Base-by-base conservation (phyloP, 2,888 invertebrate species). In the Ptychoptera contaminata region DNA sequence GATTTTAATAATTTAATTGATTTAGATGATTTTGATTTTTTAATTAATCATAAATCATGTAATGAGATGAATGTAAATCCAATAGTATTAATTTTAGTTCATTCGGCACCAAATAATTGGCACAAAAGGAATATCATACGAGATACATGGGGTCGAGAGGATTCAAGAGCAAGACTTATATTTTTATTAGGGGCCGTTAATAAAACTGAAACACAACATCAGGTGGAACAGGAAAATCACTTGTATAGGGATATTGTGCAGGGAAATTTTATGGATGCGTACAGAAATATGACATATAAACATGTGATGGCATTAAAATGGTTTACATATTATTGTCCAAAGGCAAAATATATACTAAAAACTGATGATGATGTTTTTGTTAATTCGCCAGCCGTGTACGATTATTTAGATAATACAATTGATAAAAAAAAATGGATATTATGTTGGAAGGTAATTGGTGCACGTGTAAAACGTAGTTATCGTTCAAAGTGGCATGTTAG, bases 271-370 rank as follows among this genome's bases (percentile, higher is more conserved):
- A 51, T 71, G 36, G 88, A 88, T 63, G 72, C 77, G 1, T 88
- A 88, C 56, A 70, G 77, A 42, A 88, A 88, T 60, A 73, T 88
- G 64, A 87, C 87, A 0, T 81, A 86, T 54, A 88, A 88, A 57
- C 85, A 87, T 59, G 77, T 82, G 7, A 84, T 84, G 75, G 81
- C 78, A 0, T 67, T 87, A 38, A 84, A 85, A 57, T 87, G 86
- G 79, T 75, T 78, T 15, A 65, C 72, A 1, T 77, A 76, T 53
- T 73, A 79, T 55, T 87, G 87, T 58, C 69, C 74, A 0, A 65
- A 68, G 34, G 82, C 80, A 1, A 77, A 73, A 53, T 76, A 74
- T 54, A 59, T 85, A 44, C 64, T 85, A 44, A 85, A 85, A 61
- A 74, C 78, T 46, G 85, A 85, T 57, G 85, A 85, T 56, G 85